Conservation (phyloP, 2,888 invertebrate species). For the Sericinus montela region DNA sequence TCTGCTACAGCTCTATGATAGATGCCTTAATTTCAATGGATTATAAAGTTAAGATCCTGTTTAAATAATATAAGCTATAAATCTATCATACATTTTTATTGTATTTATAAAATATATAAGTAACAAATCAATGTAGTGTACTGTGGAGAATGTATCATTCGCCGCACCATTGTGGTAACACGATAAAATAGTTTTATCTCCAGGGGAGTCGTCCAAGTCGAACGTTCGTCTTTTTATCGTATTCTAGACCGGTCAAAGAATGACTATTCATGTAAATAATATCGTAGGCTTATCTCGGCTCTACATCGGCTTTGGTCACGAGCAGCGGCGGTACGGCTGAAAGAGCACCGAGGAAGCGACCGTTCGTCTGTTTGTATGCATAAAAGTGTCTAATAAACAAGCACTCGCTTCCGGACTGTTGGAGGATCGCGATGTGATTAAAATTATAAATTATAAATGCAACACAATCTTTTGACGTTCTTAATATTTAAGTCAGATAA, state of each 20-base stretch:
- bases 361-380: slow-evolving; percentile 48
- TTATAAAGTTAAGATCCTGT: too few species aligned
- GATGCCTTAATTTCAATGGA: too few species aligned
- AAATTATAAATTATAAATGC: slow-evolving; percentile 5
- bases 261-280: slow-evolving; percentile 51
- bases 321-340: slow-evolving; percentile 57
- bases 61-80: not conserved
- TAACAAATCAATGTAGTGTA: slow-evolving; percentile 12
- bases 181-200: slow-evolving; percentile 30
- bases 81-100: not conserved
- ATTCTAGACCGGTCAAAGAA: slow-evolving; percentile 30
- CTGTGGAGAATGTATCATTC: slow-evolving; percentile 16
- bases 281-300: slow-evolving; percentile 55
- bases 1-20: too few species aligned
- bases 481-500: not conserved
- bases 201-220: slow-evolving; percentile 30
- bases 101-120: slow-evolving; percentile 9
- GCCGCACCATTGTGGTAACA: slow-evolving; percentile 2
- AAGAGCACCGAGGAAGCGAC: slow-evolving; percentile 45
- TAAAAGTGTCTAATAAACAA: slow-evolving; percentile 42
- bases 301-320: slow-evolving; percentile 64
- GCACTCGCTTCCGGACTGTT: slow-evolving; percentile 24
- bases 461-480: not conserved
- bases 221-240: slow-evolving; percentile 29
- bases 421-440: slow-evolving; percentile 27